Percentiles rank a stretch among this genome's conserved stretches.
These are phyloP conservation scores for Cynodonichthys magdalenae DNA, from an alignment of 2,797 vertebrate species.

Conservation along the genomic window DNA sequence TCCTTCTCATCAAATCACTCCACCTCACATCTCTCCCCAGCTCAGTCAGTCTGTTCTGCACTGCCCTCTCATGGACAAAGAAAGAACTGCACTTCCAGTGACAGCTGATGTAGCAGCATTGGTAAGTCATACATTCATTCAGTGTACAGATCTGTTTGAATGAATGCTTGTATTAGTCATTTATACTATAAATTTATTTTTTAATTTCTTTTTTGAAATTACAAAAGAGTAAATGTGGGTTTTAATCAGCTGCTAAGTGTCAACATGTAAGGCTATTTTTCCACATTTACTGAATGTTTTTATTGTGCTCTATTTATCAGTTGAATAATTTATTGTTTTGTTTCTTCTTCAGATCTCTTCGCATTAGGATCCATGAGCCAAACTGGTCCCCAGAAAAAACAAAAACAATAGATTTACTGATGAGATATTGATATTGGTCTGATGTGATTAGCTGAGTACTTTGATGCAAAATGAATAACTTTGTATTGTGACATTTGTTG, in stretches of 20 bases:
- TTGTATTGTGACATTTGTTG: constrained; percentile 25
- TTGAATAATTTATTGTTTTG: background rate
- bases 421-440: constrained; percentile 18
- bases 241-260: background rate
- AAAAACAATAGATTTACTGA: background rate
- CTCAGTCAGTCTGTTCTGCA: constrained; percentile 26
- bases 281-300: background rate
- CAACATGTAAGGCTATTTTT: background rate
- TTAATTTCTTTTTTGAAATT: background rate
- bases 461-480: constrained; percentile 19
- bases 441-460: constrained; percentile 16
- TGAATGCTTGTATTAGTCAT: background rate
- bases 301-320: background rate
- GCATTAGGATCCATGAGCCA: constrained; percentile 9
- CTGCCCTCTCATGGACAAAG: constrained; percentile 58
- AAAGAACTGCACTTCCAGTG: constrained; percentile 2
- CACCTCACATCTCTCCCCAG: constrained; percentile 19
- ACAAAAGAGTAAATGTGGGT: background rate
- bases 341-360: constrained; percentile 40
- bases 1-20: constrained; percentile 28
- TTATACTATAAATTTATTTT: background rate
- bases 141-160: background rate
- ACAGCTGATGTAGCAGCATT: constrained; percentile 23
- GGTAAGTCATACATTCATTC: background rate
- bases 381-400: constrained; percentile 5